Conservation (phyloP, 2,113 vertebrate genomes). For the Archocentrus centrarchus region DNA sequence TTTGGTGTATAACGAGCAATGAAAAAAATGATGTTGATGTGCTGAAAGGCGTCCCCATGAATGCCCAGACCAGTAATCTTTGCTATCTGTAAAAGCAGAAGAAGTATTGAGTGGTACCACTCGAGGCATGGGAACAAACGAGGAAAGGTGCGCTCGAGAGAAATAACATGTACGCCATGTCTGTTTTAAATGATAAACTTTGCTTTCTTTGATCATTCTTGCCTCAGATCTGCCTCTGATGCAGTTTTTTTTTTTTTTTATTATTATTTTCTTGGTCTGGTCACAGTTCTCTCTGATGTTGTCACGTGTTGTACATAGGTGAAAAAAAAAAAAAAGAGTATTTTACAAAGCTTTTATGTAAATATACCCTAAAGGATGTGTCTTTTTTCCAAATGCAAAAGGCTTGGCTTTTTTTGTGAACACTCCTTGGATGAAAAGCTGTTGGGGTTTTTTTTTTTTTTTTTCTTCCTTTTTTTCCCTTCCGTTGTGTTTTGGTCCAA, state of each 20-base stretch:
- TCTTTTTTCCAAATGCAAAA: slow-evolving; percentile 70
- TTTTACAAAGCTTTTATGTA: slow-evolving; percentile 81
- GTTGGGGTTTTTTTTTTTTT: neutral
- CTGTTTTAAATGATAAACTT: slow-evolving; percentile 20
- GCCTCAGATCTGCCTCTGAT: slow-evolving; percentile 33
- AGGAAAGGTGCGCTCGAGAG: neutral
- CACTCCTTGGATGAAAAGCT: slow-evolving; percentile 47
- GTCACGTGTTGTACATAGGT: slow-evolving; percentile 79
- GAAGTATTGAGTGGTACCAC: slow-evolving; percentile 6
- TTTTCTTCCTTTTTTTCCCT: neutral
- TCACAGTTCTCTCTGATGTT: slow-evolving; percentile 66
- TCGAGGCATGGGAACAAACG: slow-evolving; percentile 19
- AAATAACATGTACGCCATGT: neutral
- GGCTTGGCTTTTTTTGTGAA: slow-evolving; percentile 56
- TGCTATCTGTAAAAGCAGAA: slow-evolving; percentile 10
- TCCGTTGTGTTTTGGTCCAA: slow-evolving; percentile 65
- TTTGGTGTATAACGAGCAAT: slow-evolving; percentile 12
- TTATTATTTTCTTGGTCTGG: neutral
- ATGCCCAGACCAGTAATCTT: slow-evolving; percentile 3
- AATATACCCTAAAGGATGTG: slow-evolving; percentile 73
- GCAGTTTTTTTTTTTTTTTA: neutral
- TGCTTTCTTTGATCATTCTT: slow-evolving; percentile 8
- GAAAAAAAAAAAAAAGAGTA: slow-evolving; percentile 65
- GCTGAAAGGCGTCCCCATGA: neutral
- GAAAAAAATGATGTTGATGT: neutral